Base-by-base conservation (phyloP, 2,113 vertebrate genomes). In the Casuarius casuarius region DNA sequence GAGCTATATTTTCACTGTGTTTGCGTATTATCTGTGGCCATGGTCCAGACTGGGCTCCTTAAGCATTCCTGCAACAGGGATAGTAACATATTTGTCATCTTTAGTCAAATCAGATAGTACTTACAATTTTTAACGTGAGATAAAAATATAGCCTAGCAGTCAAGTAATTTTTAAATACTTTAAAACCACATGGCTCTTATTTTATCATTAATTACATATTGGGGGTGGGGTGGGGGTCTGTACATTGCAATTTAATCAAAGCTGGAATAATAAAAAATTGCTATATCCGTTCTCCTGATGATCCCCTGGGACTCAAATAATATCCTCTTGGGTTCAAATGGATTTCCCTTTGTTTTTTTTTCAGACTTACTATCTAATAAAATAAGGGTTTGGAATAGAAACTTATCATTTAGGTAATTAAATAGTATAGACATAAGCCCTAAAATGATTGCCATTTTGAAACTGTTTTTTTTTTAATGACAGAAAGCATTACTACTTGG, bases 271-370 rank as follows among this genome's bases (percentile, higher is more conserved):
- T 84, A 96, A 95, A 93, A 92, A 49, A 74, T 56, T 12, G 3
- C 61, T 89, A 19, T 72, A 87, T 83, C 75, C 1, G 0, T 88
- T 93, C 87, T 80, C 58, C 22, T 35, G 59, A n/a, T 82, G 40
- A 31, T 87, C 72, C 76, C 72, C 58, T 70, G 62, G 65, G 83
- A 97, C 67, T 84, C 56, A 81, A 88, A 68, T 82, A 88, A 95
- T 90, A 96, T 90, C 76, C 83, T 96, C 79, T 86, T 75, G 89
- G 51, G 90, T 95, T 95, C 67, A 92, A 66, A 65, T 80, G 35
- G 84, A 90, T 89, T 95, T 95, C 20, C 52, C 84, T 77, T 78
- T 93, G 40, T 35, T 91, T 95, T 89, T 84, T 89, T 85, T 88
- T 81, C 84, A 90, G 80, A 63, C 68, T 91, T 85, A 22, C 35